A percentile compares a stretch with the other conserved stretches of the same genome.
Conservation (phyloP, 2,113 vertebrate genomes). For the Illadopsis cleaveri region DNA sequence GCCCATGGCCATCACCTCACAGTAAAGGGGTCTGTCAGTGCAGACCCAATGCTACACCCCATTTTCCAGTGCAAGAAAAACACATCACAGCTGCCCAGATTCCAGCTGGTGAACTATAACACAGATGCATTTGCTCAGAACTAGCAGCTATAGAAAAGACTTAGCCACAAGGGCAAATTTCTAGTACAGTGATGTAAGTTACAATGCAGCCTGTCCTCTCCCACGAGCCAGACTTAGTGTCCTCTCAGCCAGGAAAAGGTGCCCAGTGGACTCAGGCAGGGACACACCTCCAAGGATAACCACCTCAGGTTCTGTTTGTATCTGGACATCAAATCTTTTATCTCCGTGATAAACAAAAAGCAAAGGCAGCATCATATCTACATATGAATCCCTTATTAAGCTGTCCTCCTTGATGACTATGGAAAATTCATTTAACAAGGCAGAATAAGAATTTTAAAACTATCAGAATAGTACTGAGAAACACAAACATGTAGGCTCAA, state of each 20-base stretch:
- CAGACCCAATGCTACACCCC: not conserved
- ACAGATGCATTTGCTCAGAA: not conserved
- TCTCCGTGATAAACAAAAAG: not conserved
- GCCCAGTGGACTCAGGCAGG: not conserved
- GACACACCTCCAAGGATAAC: not conserved
- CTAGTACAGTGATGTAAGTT: not conserved
- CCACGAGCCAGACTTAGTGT: not conserved
- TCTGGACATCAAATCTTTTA: not conserved
- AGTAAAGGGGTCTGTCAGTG: not conserved
- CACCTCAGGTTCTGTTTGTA: fast-evolving
- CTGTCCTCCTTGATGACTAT: not conserved
- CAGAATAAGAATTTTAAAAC: not conserved
- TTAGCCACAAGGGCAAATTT: not conserved
- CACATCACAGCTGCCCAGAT: not conserved
- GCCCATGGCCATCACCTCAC: not conserved
- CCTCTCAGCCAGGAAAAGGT: not conserved
- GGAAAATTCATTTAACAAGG: not conserved
- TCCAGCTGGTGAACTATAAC: not conserved
- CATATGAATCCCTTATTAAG: not conserved
- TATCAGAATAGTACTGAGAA: not conserved
- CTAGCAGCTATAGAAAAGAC: not conserved
- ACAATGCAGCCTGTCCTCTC: not conserved
- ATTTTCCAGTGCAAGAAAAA: not conserved
- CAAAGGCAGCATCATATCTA: not conserved
- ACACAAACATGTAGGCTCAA: not conserved